Evolutionary conservation across 2,888 invertebrate species (phyloP).

Genomic region (Micropterix aruncella): DNA sequence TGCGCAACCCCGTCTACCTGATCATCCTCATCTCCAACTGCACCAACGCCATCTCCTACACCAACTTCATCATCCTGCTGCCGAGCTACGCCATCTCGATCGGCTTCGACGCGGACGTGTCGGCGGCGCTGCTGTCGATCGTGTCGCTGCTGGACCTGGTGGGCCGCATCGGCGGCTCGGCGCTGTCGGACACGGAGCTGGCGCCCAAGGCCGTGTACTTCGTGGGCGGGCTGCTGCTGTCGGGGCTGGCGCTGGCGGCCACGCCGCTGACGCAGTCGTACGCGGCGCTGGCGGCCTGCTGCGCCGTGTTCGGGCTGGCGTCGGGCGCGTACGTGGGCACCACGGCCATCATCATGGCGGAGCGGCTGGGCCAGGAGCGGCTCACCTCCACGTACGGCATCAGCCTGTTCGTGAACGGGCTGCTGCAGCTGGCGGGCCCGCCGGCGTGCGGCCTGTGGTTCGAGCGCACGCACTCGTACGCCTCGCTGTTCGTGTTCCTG

Average conservation of each 20-base stretch:
- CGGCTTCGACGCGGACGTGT: constrained; percentile 54
- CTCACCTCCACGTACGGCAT: constrained; percentile 78
- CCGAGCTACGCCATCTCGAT: constrained; percentile 62
- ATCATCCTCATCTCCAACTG: constrained; percentile 75
- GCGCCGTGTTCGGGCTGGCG: constrained; percentile 65
- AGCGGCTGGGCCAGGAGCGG: constrained; percentile 73
- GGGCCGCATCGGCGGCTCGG: constrained; percentile 75
- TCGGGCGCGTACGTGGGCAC: constrained; percentile 78
- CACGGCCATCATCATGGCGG: constrained; percentile 78
- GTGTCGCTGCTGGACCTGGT: constrained; percentile 70
- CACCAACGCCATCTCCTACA: constrained; percentile 75
- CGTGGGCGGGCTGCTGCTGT: constrained; percentile 61
- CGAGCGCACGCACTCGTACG: constrained; percentile 48
- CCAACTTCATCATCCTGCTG: constrained; percentile 71
- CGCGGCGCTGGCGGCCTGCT: constrained; percentile 48
- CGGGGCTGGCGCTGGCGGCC: constrained; percentile 58
- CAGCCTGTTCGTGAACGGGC: constrained; percentile 71
- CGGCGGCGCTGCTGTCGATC: constrained; percentile 62
- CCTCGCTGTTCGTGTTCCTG: constrained; percentile 56
- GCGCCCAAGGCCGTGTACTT: constrained; percentile 76
- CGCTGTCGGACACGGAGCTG: constrained; percentile 59
- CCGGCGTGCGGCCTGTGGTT: constrained; percentile 68
- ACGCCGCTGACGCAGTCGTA: constrained; percentile 57
- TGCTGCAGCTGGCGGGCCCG: constrained; percentile 68
- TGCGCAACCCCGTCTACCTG: constrained; percentile 68